Percentiles rank a stretch among this genome's conserved stretches.
Evolutionary conservation across 2,113 vertebrate genomes (phyloP).

Genomic region (Turnix velox): DNA sequence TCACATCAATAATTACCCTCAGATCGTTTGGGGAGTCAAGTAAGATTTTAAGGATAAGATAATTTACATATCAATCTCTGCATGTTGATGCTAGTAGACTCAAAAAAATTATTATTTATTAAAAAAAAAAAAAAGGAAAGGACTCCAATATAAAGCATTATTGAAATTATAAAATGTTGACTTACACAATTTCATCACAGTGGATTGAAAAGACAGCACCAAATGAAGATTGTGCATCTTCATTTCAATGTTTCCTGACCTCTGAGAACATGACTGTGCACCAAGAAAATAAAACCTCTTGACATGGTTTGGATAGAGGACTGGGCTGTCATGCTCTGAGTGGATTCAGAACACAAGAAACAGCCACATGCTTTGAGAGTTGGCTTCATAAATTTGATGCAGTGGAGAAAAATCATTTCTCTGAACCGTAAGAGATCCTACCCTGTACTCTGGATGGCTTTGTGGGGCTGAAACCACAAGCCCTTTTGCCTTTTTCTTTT

Average conservation of each 20-base stretch:
- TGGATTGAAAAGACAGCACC: not conserved
- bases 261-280: not conserved
- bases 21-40: not conserved
- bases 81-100: fast-evolving
- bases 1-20: not conserved
- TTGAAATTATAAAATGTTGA: not conserved
- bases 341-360: not conserved
- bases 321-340: not conserved
- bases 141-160: not conserved
- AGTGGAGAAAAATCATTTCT: not conserved
- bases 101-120: not conserved
- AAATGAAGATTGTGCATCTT: not conserved
- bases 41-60: not conserved
- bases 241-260: not conserved
- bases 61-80: not conserved
- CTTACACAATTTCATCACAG: not conserved
- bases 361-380: fast-evolving
- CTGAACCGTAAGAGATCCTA: not conserved
- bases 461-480: not conserved
- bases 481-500: not conserved
- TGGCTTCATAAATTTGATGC: not conserved
- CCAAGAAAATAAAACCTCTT: not conserved
- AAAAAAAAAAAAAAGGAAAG: not conserved
- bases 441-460: not conserved
- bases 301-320: no score